A percentile compares a stretch with the other conserved stretches of the same genome.
phyloP scores from a whole-genome alignment of 1,140 invertebrate genomes.

The Vanessa atalanta region DNA sequence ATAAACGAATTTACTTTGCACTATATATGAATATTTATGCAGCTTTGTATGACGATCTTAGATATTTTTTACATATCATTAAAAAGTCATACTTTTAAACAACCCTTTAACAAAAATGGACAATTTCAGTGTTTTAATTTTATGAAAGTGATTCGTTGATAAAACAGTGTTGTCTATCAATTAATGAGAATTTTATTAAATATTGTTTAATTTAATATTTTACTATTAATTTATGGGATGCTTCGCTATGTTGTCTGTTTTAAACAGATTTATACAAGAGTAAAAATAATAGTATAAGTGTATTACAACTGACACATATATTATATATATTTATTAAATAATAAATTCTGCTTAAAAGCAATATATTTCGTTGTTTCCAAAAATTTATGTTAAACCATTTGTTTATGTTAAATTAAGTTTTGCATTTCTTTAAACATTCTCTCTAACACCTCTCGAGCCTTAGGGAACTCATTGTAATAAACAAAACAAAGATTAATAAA shows the following conservation, averaged over 20 bases:
- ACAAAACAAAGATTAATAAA: not conserved
- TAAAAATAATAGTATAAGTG: not conserved
- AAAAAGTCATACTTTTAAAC: no score
- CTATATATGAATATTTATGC: no score
- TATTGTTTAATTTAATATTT: not conserved
- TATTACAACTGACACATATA: not conserved
- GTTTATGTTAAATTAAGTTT: not conserved
- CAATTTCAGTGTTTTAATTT: no score
- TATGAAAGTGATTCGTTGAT: not conserved
- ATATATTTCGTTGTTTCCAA: conserved; percentile 2
- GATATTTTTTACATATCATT: no score
- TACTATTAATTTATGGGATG: not conserved
- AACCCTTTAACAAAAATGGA: no score
- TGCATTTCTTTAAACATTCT: conserved; percentile 5
- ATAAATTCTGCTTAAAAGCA: not conserved
- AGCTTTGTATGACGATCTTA: no score
- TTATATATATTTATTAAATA: no score
- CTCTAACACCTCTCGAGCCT: not conserved
- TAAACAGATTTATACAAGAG: not conserved
- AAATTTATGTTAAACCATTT: not conserved
- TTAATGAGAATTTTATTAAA: no score
- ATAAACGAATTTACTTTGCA: no score
- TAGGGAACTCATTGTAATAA: not conserved
- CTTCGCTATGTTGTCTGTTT: not conserved
- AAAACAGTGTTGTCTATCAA: no score